A percentile compares a stretch with the other conserved stretches of the same genome.
These are phyloP conservation scores for Tragelaphus strepsiceros DNA, from an alignment of 2,113 vertebrate species.

Conservation along the genomic window DNA sequence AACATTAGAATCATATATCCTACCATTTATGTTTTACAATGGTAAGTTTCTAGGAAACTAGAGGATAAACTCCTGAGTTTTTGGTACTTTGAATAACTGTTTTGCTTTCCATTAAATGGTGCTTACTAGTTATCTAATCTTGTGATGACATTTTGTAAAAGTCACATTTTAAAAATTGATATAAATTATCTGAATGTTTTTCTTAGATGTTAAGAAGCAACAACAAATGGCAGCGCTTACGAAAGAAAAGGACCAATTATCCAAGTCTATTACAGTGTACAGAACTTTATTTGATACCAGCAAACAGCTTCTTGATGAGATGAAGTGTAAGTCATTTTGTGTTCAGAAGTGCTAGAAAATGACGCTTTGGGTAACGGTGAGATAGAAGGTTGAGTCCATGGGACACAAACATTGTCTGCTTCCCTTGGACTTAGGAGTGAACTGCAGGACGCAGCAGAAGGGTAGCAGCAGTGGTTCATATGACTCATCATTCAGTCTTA, in stretches of 20 bases:
- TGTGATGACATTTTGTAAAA: background rate
- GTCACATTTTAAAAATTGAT: background rate
- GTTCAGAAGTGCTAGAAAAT: background rate
- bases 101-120: background rate
- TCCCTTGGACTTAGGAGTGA: background rate
- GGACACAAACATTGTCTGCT: background rate
- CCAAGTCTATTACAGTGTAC: conserved; percentile 75
- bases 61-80: background rate
- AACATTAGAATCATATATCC: conserved; percentile 82
- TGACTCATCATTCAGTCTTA: background rate
- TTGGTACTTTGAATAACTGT: background rate
- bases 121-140: background rate
- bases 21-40: conserved; percentile 92
- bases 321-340: conserved; percentile 81
- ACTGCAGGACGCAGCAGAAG: background rate
- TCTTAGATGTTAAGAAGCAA: conserved; percentile 87
- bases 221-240: conserved; percentile 85
- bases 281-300: conserved; percentile 76
- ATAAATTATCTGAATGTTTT: conserved; percentile 9
- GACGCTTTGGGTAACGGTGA: background rate
- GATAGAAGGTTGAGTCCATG: background rate
- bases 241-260: conserved; percentile 85
- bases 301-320: conserved; percentile 76
- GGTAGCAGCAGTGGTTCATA: background rate
- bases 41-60: conserved; percentile 80